phyloP scores from a whole-genome alignment of 2,113 vertebrate genomes.

The Mystacornis crossleyi region DNA sequence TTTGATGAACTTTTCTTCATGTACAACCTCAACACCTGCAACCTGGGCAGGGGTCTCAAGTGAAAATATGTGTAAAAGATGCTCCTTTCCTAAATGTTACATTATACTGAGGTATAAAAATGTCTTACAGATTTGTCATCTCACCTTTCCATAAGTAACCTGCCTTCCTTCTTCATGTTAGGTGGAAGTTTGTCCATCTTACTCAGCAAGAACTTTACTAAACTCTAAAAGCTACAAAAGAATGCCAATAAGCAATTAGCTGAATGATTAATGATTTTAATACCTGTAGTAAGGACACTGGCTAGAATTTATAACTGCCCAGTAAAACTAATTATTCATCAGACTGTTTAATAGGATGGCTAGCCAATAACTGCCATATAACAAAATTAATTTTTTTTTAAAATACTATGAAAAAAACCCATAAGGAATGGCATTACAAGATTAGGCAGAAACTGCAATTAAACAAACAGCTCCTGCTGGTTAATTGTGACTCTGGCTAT shows the following conservation, averaged over 20 bases:
- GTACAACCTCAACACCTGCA: not conserved
- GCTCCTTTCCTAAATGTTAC: not conserved
- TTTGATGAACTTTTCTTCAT: not conserved
- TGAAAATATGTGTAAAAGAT: not conserved
- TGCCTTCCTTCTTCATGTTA: not conserved
- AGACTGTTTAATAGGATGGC: conserved; percentile 5
- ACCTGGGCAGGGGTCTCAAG: not conserved
- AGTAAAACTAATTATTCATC: conserved; percentile 45
- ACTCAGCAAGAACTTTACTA: conserved; percentile 12
- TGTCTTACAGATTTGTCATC: not conserved
- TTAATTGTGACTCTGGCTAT: not conserved
- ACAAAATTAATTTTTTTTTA: not conserved
- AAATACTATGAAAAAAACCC: not conserved
- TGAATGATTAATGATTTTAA: conserved; percentile 62
- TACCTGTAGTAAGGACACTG: conserved; percentile 31
- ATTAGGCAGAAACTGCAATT: not conserved
- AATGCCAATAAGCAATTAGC: conserved; percentile 59
- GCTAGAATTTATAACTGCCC: conserved; percentile 32
- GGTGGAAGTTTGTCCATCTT: not conserved
- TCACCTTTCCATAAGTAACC: not conserved
- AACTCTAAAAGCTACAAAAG: conserved; percentile 27
- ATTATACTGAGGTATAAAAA: not conserved
- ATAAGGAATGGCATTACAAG: not conserved
- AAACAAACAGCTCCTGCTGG: not conserved
- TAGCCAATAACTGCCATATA: conserved; percentile 25